These are phyloP conservation scores for Trachymyrmex septentrionalis DNA, from an alignment of 1,140 invertebrate genomes.

Conservation along the genomic window DNA sequence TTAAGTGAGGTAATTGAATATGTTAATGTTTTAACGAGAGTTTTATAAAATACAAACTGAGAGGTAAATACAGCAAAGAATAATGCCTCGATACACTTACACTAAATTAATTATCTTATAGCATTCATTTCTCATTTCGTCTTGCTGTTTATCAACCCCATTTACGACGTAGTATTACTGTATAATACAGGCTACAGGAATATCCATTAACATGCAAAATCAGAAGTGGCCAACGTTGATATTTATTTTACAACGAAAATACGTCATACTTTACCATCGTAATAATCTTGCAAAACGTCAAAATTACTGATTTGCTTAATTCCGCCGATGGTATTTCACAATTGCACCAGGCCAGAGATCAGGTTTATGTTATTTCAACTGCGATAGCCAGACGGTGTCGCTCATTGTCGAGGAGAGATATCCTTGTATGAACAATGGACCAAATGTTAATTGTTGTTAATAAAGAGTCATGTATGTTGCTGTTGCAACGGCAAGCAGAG, in stretches of 20 bases:
- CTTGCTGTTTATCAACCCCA: background rate
- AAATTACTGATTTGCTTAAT: background rate
- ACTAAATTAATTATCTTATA: conserved; percentile 1
- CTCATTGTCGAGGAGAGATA: conserved; percentile 4
- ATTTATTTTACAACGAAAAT: conserved; percentile 26
- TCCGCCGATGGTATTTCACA: background rate
- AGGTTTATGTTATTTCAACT: background rate
- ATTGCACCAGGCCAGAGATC: background rate
- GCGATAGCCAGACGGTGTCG: background rate
- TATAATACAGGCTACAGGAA: background rate
- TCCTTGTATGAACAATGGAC: conserved; percentile 79
- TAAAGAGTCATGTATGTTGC: conserved; percentile 86
- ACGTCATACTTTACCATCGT: conserved; percentile 29
- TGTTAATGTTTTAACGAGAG: background rate
- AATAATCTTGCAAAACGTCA: conserved; percentile 40
- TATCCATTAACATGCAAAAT: background rate
- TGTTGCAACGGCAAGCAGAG: conserved; percentile 85
- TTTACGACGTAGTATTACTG: background rate
- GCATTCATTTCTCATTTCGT: background rate
- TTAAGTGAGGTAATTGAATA: background rate
- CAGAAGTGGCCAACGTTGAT: background rate
- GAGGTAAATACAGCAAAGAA: background rate
- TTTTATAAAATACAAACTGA: background rate
- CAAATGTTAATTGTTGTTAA: conserved; percentile 87
- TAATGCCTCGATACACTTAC: background rate